Conservation (phyloP, 2,797 vertebrate genomes). For the Gymnoscopelus microlampas region DNA sequence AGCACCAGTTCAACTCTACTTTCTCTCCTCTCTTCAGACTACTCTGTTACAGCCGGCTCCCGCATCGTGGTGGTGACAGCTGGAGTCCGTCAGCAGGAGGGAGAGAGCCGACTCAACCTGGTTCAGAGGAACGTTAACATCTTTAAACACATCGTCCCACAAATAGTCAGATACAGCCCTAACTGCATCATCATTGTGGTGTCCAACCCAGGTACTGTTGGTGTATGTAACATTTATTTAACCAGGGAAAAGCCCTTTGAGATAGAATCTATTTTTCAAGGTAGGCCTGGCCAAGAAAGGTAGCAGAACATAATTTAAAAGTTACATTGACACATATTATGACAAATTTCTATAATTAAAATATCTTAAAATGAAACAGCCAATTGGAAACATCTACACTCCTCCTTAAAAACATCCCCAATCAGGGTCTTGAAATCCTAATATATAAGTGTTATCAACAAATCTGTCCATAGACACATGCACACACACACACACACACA, state of each 20-base stretch:
- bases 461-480: background rate
- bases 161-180: conserved; percentile 87
- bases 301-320: no score
- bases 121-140: conserved; percentile 91
- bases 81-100: conserved; percentile 90
- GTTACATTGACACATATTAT: no score
- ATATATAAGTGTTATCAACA: no score
- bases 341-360: no score
- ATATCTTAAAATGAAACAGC: no score
- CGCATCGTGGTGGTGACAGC: conserved; percentile 89
- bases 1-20: background rate
- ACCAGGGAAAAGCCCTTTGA: background rate
- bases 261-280: no score
- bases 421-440: background rate
- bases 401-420: no score
- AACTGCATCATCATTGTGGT: conserved; percentile 88
- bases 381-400: no score
- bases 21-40: conserved; percentile 74
- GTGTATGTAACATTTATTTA: background rate
- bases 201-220: conserved; percentile 87
- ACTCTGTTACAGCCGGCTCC: conserved; percentile 86
- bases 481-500: background rate
- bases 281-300: no score
- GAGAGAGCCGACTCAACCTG: conserved; percentile 88
- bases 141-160: conserved; percentile 89